phyloP scores from a whole-genome alignment of 2,888 invertebrate species.

The Chrysotoxum bicinctum region DNA sequence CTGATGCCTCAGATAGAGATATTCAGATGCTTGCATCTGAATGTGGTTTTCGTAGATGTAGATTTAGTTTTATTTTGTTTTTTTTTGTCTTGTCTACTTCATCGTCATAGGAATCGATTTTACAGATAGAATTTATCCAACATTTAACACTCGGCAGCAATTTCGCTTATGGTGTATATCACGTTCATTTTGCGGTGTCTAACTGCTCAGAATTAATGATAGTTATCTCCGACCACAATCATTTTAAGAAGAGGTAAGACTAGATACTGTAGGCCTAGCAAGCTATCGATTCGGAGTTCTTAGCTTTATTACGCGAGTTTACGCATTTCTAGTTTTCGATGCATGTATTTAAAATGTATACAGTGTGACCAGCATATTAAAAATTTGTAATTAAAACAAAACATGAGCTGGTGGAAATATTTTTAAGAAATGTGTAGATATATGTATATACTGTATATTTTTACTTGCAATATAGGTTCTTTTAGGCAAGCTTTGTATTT shows the following conservation, averaged over 20 bases:
- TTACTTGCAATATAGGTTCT: no score
- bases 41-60: slow-evolving; percentile 43
- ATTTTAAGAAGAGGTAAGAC: neutral
- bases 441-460: no score
- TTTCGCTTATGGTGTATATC: slow-evolving; percentile 44
- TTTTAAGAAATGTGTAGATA: no score
- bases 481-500: no score
- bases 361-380: neutral
- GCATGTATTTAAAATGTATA: no score
- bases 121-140: slow-evolving; percentile 44
- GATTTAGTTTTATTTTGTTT: slow-evolving; percentile 15
- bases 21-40: slow-evolving; percentile 5
- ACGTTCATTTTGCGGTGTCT: slow-evolving; percentile 63
- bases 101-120: slow-evolving; percentile 37
- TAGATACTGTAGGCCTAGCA: slow-evolving; percentile 28
- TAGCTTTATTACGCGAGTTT: neutral
- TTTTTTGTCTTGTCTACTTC: neutral
- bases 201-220: slow-evolving; percentile 44
- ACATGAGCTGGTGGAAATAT: no score
- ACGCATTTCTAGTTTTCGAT: neutral
- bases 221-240: slow-evolving; percentile 54
- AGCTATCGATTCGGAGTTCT: slow-evolving; percentile 1
- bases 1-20: slow-evolving; percentile 28
- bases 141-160: slow-evolving; percentile 34
- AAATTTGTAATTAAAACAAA: no score